Percentiles rank a stretch among this genome's conserved stretches.
These are phyloP conservation scores for Sinella curviseta DNA, from an alignment of 1,140 invertebrate genomes.

Conservation along the genomic window DNA sequence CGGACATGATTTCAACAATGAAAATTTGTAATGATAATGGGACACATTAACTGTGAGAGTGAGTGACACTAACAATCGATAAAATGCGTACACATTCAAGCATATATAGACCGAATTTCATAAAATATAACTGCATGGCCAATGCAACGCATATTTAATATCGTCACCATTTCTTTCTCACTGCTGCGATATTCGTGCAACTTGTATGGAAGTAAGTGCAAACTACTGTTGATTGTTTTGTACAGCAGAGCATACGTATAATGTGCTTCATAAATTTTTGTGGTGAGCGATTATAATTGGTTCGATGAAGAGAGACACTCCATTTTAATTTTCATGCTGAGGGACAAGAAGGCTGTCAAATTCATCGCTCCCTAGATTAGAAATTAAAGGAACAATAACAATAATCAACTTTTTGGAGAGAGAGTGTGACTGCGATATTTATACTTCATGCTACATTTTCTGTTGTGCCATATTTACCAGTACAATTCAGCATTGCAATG, in stretches of 20 bases:
- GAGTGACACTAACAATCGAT: background rate
- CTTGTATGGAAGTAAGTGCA: too few species aligned
- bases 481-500: too few species aligned
- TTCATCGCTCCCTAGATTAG: background rate
- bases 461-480: too few species aligned
- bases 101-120: too few species aligned
- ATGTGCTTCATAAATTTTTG: background rate
- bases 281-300: background rate
- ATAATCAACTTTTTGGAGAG: background rate
- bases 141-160: too few species aligned
- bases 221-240: too few species aligned
- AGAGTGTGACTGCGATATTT: background rate
- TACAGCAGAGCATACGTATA: too few species aligned
- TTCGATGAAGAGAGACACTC: background rate
- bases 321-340: background rate
- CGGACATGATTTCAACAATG: constrained; percentile 17
- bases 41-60: background rate
- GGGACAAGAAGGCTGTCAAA: background rate
- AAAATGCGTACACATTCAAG: background rate
- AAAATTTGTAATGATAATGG: background rate
- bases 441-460: background rate
- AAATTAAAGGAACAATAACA: background rate
- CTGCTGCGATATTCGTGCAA: too few species aligned
- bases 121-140: too few species aligned
- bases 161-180: too few species aligned